These are phyloP conservation scores for Nasonia oneida DNA, from an alignment of 2,888 invertebrate genomes.

Conservation along the genomic window DNA sequence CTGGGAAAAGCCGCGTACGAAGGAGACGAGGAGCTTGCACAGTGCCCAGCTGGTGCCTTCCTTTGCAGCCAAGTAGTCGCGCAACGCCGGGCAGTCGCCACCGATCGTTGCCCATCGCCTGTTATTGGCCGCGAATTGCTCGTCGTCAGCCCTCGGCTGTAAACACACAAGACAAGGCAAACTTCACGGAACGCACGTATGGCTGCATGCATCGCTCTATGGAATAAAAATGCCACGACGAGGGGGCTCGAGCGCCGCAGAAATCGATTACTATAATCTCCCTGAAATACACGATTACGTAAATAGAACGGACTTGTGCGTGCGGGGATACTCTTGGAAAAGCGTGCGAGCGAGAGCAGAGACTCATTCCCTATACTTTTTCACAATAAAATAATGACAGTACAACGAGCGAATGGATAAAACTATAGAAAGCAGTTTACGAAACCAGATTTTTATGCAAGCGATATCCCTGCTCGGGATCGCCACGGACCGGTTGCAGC, in stretches of 20 bases:
- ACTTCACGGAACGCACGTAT: background rate
- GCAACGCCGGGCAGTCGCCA: conserved; percentile 73
- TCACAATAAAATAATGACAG: no score
- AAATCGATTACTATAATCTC: no score
- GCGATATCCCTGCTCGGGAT: background rate
- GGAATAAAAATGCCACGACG: no score
- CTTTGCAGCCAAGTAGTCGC: conserved; percentile 70
- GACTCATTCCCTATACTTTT: no score
- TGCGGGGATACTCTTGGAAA: no score
- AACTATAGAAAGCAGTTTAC: background rate
- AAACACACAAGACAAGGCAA: background rate
- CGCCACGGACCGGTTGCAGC: background rate
- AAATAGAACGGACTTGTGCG: no score
- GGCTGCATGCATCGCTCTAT: no score
- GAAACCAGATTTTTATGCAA: background rate
- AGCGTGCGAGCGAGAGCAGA: no score
- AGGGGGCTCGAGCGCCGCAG: no score
- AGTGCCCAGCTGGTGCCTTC: conserved; percentile 69
- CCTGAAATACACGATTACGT: no score
- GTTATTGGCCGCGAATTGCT: no score
- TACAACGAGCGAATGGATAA: background rate
- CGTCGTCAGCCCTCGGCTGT: background rate
- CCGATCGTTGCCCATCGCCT: conserved; percentile 60
- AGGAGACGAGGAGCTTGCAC: conserved; percentile 73
- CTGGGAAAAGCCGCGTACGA: conserved; percentile 78